These are phyloP conservation scores for Rhagophthalmus giganteus DNA, from an alignment of 2,888 invertebrate species.

Conservation along the genomic window DNA sequence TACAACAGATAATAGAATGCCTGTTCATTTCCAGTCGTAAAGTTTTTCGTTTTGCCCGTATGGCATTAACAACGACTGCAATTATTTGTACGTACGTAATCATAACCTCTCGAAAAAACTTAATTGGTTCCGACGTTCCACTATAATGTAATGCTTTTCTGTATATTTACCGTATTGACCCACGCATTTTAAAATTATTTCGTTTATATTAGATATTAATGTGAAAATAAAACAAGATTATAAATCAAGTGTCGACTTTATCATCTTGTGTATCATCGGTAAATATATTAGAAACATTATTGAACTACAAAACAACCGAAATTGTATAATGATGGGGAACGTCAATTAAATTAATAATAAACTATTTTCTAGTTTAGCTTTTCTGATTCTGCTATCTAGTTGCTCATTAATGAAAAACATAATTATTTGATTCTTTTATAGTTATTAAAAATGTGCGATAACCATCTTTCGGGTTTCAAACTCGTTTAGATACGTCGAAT, in stretches of 20 bases:
- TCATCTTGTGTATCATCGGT: no score
- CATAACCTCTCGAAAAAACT: no score
- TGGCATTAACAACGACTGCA: no score
- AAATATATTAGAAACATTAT: constrained; percentile 1
- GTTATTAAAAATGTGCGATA: constrained; percentile 3
- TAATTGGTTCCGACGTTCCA: no score
- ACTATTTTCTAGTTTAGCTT: background rate
- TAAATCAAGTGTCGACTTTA: background rate
- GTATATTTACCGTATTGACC: no score
- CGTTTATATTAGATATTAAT: no score
- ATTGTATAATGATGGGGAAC: background rate
- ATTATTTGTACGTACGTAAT: no score
- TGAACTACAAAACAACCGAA: constrained; percentile 3
- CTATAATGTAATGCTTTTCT: no score
- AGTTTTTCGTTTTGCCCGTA: constrained; percentile 7
- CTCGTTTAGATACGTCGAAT: background rate
- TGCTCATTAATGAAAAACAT: constrained; percentile 2
- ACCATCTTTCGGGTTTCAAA: constrained; percentile 4
- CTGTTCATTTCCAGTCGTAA: constrained; percentile 11
- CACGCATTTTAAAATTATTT: no score
- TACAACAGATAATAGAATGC: constrained; percentile 14
- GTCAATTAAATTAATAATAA: background rate
- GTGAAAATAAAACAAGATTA: no score
- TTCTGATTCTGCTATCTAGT: constrained; percentile 1
- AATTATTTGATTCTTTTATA: constrained; percentile 2